Conservation (phyloP, 2,888 invertebrate species). For the Tetanocera ferruginea region DNA sequence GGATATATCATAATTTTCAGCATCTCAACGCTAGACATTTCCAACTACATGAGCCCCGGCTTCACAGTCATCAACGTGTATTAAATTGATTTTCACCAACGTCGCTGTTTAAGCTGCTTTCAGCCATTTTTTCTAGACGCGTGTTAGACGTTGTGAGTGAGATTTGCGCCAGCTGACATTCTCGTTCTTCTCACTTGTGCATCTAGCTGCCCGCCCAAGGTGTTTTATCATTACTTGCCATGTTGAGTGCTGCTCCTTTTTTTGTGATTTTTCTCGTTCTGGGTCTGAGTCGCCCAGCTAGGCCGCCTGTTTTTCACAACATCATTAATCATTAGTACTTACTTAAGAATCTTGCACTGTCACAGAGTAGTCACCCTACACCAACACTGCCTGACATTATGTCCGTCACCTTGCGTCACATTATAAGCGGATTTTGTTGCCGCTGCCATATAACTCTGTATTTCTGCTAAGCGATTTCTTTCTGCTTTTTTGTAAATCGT, state of each 20-base stretch:
- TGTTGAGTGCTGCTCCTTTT: not conserved
- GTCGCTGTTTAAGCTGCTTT: not conserved
- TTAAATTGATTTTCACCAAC: constrained; percentile 7
- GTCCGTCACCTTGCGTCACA: constrained; percentile 42
- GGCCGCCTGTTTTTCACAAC: not conserved
- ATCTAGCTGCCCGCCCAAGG: not conserved
- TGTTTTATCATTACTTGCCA: not conserved
- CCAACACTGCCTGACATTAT: not conserved
- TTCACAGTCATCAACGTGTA: not conserved
- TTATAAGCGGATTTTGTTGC: constrained; percentile 53
- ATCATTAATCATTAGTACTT: no score
- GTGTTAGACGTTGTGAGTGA: constrained; percentile 40
- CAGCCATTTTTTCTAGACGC: not conserved
- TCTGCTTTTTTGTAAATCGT: not conserved
- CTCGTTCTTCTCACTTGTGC: not conserved
- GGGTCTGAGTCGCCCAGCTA: not conserved
- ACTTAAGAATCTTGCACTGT: not conserved
- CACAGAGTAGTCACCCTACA: not conserved
- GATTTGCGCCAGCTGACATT: constrained; percentile 50
- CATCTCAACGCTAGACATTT: no score
- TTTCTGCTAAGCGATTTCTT: not conserved
- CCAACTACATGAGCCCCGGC: no score
- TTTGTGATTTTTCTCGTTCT: not conserved
- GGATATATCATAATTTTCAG: no score
- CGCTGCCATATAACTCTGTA: constrained; percentile 8